Base-by-base conservation (phyloP, 2,888 invertebrate genomes). In the Darwinula stevensoni region DNA sequence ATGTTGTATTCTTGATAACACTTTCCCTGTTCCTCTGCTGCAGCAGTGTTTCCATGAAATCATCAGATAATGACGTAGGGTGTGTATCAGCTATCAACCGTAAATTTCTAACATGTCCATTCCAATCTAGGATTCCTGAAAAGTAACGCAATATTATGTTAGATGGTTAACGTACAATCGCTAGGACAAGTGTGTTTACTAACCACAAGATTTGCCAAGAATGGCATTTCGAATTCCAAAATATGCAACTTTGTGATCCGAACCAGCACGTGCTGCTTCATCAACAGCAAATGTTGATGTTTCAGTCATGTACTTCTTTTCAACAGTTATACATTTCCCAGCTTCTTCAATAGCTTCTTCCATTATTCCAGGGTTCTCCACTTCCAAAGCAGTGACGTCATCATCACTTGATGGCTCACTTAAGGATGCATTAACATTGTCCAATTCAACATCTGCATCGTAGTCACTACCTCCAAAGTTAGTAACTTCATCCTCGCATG, bases 1-100 rank as follows among this genome's bases (percentile, higher is more conserved):
- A 22, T 22, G 22, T 22, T 22, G 22, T 22, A 22, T 22, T 22
- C 22, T 22, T 22, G 22, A 22, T 22, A 22, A 22, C 22, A 22
- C 22, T 22, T 22, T 22, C 22, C 22, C 22, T 22, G 22, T 22
- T 22, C 22, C 22, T 22, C 22, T 22, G 22, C 22, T 22, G 22
- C 22, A 22, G 22, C 22, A 22, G 22, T 22, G 22, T 22, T 22
- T 22, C 22, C 22, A 22, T 22, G 22, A 22, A 22, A 22, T 22
- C 22, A 22, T 22, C 22, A 22, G 22, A 22, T 22, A 22, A 22
- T 22, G 22, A 22, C 22, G 22, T 22, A 22, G 22, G 22, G 22
- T 22, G 22, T 22, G 22, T 22, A 22, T 22, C 22, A 22, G 22
- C 22, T 22, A 22, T 22, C 22, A 22, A 22, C 22, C 22, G 22